Base-by-base conservation (phyloP, 2,113 vertebrate genomes). In the Mus musculus region DNA sequence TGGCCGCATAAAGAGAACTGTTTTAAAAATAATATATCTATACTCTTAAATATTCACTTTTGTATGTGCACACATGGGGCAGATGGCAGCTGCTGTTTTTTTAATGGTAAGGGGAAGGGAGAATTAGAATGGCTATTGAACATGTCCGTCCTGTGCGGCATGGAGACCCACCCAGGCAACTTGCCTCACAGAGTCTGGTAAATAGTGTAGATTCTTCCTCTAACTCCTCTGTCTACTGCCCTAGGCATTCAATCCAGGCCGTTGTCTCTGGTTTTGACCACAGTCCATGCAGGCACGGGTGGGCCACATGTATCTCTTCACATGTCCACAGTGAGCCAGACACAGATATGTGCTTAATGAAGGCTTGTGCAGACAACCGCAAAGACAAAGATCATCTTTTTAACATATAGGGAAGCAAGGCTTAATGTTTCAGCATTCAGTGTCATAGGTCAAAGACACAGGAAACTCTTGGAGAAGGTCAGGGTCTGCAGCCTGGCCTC, bases 371-470 rank as follows among this genome's bases (percentile, higher is more conserved):
- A 84, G 86, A 96, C 95, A 96, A 95, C 93, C 97, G 93, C 59
- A 42, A 71, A 96, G 90, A 93, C 94, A 93, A 92, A 96, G 81
- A 85, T 82, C 88, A 76, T 88, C 91, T 91, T 94, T 96, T 76
- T 89, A 90, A 93, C 84, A 69, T 93, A 85, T 93, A 92, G 73
- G 81, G n/a, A 78, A 91, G 93, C 3, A 87, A 95, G 88, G 59
- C 94, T 88, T 91, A 77, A 46, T 75, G 81, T 89, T 88, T 54
- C 59, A 56, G 54, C 88, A 82, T 61, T 46, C 61, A 54, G 92
- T 36, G 69, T 24, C 56, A 24, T n/a, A 24, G 0, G 7, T 54
- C 26, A n/a, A 77, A 80, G 7, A 49, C 0, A 16, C 30, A 49
- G 33, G 1, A 6, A 6, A 63, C 20, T 22, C 59, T 56, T 33